Conservation (phyloP, 2,113 vertebrate genomes). For the Boleophthalmus pectinirostris region DNA sequence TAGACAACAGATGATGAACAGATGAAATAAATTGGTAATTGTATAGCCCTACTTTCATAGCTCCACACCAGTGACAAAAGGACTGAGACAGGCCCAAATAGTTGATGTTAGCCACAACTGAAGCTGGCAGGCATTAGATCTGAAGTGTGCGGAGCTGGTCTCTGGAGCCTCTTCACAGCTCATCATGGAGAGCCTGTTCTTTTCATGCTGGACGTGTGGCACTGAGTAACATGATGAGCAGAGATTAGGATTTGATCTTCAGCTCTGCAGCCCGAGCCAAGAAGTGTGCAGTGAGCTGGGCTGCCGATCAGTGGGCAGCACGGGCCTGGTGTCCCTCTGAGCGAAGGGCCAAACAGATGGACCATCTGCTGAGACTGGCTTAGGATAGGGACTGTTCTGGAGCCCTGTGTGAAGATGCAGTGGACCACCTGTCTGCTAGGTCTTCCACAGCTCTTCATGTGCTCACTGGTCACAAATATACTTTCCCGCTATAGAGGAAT, state of each 20-base stretch:
- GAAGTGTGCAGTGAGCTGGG: constrained; percentile 54
- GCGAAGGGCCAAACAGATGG: constrained; percentile 75
- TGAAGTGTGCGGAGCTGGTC: constrained; percentile 29
- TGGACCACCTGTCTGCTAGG: constrained; percentile 72
- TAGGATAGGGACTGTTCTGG: constrained; percentile 52
- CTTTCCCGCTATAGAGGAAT: constrained; percentile 2
- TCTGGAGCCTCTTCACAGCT: constrained; percentile 19
- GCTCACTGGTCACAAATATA: constrained; percentile 28
- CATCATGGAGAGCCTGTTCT: constrained; percentile 17
- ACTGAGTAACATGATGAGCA: constrained; percentile 36
- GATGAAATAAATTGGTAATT: not conserved
- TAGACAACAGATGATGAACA: too few relatives aligned
- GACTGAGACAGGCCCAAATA: constrained; percentile 19
- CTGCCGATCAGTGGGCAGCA: constrained; percentile 64
- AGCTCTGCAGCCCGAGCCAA: constrained; percentile 52
- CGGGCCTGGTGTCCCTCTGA: constrained; percentile 51
- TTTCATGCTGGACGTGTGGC: constrained; percentile 42
- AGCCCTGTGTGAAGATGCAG: constrained; percentile 41
- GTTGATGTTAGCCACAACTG: constrained; percentile 25
- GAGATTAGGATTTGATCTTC: constrained; percentile 65
- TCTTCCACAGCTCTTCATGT: constrained; percentile 56
- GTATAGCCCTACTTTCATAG: not conserved
- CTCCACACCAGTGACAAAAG: constrained; percentile 16
- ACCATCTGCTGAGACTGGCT: constrained; percentile 70
- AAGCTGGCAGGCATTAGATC: constrained; percentile 30